These are phyloP conservation scores for honey bee (Apis mellifera) DNA, from an alignment of 1,140 invertebrate species.

Conservation along the genomic window Amel_HAv3.1 CM009931.2:4454001-4454500, in stretches of 20 bases:
- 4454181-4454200: not conserved
- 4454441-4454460: constrained; percentile 22
- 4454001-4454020: not conserved
- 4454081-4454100: not conserved
- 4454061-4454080: not conserved
- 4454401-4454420: constrained; percentile 12
- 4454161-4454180: too few species aligned
- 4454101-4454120: too few species aligned
- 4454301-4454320: not conserved
- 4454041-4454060: not conserved
- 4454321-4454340: not conserved
- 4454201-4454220: not conserved
- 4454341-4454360: not conserved
- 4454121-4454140: not conserved
- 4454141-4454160: too few species aligned
- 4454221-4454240: not conserved
- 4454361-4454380: not conserved
- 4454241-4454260: not conserved
- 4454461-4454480: constrained; percentile 61
- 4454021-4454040: not conserved
- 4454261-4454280: too few species aligned
- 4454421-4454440: constrained; percentile 2
- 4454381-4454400: constrained; percentile 17
- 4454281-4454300: not conserved
- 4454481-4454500: constrained; percentile 36